phyloP scores from a whole-genome alignment of 2,888 invertebrate genomes.

The Toxonevra muliebris region DNA sequence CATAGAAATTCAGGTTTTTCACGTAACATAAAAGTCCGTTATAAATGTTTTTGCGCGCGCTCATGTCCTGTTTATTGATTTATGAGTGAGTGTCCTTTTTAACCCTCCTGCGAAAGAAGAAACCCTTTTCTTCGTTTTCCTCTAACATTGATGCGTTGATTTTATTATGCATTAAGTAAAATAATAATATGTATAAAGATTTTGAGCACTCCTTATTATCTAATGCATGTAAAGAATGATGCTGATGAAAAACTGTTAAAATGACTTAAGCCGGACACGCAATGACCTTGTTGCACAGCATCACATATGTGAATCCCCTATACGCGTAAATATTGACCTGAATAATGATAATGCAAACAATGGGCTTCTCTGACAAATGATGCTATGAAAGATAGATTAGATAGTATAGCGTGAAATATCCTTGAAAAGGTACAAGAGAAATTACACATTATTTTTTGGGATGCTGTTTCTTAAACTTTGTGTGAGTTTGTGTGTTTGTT shows the following conservation, averaged over 20 bases:
- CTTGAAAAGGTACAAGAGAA: background rate
- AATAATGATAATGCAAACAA: background rate
- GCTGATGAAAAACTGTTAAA: constrained; percentile 5
- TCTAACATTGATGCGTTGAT: constrained; percentile 4
- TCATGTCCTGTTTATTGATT: constrained; percentile 29
- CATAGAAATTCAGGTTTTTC: too few relatives aligned
- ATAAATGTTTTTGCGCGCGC: constrained; percentile 14
- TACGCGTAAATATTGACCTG: constrained; percentile 13
- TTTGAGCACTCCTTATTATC: too few relatives aligned
- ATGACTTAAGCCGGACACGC: background rate
- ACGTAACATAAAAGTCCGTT: too few relatives aligned
- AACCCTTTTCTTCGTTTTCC: background rate
- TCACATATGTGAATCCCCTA: background rate
- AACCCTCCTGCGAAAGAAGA: background rate
- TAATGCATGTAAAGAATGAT: background rate
- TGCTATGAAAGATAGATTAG: background rate
- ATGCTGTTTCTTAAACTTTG: too few relatives aligned
- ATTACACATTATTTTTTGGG: too few relatives aligned
- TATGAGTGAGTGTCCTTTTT: constrained; percentile 25
- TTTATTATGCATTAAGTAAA: constrained; percentile 5
- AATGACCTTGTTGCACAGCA: background rate
- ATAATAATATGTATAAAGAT: background rate
- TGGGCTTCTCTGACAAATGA: constrained; percentile 7
- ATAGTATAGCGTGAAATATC: background rate
- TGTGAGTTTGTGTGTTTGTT: background rate